Conservation (phyloP, 2,888 invertebrate genomes). For the Acanthosoma haemorrhoidale region DNA sequence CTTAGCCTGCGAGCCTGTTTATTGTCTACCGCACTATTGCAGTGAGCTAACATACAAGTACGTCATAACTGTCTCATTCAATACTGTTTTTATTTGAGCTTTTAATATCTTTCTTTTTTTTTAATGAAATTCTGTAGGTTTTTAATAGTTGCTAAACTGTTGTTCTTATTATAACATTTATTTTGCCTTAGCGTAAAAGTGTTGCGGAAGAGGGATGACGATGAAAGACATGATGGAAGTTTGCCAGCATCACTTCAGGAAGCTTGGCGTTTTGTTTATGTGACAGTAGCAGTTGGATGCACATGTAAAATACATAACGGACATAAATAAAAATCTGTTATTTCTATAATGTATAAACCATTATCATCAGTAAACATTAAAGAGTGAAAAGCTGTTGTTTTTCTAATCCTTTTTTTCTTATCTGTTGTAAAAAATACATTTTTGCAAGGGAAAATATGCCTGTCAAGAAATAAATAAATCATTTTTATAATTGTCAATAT, state of each 20-base stretch:
- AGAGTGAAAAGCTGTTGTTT: too few species aligned
- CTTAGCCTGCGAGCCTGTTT: constrained; percentile 44
- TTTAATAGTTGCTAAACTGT: not conserved
- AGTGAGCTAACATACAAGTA: constrained; percentile 43
- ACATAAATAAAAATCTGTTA: not conserved
- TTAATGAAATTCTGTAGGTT: not conserved
- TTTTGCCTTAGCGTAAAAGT: constrained; percentile 45
- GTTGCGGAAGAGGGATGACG: constrained; percentile 43
- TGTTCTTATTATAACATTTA: not conserved
- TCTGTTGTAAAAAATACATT: too few species aligned
- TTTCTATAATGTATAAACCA: too few species aligned
- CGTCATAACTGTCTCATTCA: not conserved
- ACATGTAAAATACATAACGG: constrained; percentile 43
- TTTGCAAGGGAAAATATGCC: too few species aligned
- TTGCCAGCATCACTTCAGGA: constrained; percentile 45
- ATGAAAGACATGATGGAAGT: constrained; percentile 31
- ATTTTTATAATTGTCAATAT: too few species aligned
- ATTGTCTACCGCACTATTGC: constrained; percentile 45
- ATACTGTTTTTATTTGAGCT: not conserved
- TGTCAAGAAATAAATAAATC: too few species aligned
- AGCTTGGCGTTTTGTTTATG: constrained; percentile 45
- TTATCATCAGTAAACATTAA: too few species aligned
- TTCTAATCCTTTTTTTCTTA: too few species aligned
- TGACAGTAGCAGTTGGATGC: constrained; percentile 47
- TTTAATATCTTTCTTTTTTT: not conserved